These are phyloP conservation scores for Coracias cyanogaster DNA, from an alignment of 2,797 vertebrate species.

Conservation along the genomic window DNA sequence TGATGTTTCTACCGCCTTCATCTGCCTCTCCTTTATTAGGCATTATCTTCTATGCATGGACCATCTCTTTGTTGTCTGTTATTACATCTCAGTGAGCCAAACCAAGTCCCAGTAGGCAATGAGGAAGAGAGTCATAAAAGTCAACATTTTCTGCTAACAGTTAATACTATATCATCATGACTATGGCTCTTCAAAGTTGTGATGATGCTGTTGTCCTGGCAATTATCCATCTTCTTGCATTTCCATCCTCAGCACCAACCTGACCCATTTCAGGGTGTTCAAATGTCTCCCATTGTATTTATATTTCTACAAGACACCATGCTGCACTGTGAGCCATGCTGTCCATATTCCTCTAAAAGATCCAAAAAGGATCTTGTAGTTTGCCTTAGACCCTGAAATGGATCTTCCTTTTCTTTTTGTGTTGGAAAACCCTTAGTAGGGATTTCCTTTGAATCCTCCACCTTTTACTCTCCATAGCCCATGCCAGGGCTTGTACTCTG, in stretches of 20 bases:
- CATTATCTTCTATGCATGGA: background rate
- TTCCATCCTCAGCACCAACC: background rate
- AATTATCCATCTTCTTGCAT: background rate
- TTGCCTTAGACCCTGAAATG: background rate
- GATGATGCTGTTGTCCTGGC: background rate
- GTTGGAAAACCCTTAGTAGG: background rate
- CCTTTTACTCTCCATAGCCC: background rate
- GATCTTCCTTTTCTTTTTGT: background rate
- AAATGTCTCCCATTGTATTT: background rate
- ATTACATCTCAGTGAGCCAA: background rate
- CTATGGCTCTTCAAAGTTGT: background rate
- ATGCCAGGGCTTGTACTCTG: background rate
- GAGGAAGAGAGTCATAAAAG: background rate
- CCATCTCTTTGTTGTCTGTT: background rate
- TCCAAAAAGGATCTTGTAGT: background rate
- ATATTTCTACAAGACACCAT: background rate
- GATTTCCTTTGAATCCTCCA: background rate
- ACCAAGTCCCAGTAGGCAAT: accelerated
- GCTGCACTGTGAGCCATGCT: background rate
- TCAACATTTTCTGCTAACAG: background rate
- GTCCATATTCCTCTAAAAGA: background rate
- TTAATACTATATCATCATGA: background rate
- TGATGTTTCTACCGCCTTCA: background rate
- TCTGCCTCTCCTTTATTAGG: background rate
- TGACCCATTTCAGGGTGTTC: background rate